phyloP scores from a whole-genome alignment of 2,888 invertebrate genomes.

The Philereme vetulata region DNA sequence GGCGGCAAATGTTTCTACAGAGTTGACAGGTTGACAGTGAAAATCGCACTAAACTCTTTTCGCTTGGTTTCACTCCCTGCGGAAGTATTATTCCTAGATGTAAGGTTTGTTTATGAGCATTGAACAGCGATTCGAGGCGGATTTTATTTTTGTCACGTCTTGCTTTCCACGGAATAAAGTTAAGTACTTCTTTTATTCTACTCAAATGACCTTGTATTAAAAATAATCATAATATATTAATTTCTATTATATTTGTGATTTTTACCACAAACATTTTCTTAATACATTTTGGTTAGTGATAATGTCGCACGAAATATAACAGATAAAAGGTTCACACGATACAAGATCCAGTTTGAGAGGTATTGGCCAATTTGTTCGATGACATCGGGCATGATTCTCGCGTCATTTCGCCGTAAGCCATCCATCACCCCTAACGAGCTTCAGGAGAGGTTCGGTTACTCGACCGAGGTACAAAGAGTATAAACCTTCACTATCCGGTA shows the following conservation, averaged over 20 bases:
- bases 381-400: slow-evolving; percentile 47
- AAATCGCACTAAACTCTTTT: slow-evolving; percentile 28
- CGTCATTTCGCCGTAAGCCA: slow-evolving; percentile 37
- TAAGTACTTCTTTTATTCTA: slow-evolving; percentile 14
- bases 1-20: no score
- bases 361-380: slow-evolving; percentile 49
- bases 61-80: slow-evolving; percentile 14
- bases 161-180: slow-evolving; percentile 25
- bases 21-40: background rate
- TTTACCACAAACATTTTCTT: background rate
- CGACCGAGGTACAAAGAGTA: slow-evolving; percentile 37
- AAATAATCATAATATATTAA: background rate
- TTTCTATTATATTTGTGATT: background rate
- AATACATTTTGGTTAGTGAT: slow-evolving; percentile 8
- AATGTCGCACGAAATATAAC: slow-evolving; percentile 23
- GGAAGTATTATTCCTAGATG: slow-evolving; percentile 29
- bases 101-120: slow-evolving; percentile 26
- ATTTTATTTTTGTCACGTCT: slow-evolving; percentile 32
- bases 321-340: slow-evolving; percentile 39
- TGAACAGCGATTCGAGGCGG: slow-evolving; percentile 20
- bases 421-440: slow-evolving; percentile 68
- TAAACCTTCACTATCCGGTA: slow-evolving; percentile 52
- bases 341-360: slow-evolving; percentile 39
- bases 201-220: background rate
- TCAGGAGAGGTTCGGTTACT: slow-evolving; percentile 21